Conservation (phyloP, 2,888 invertebrate species). For the Corbicula japonica region DNA sequence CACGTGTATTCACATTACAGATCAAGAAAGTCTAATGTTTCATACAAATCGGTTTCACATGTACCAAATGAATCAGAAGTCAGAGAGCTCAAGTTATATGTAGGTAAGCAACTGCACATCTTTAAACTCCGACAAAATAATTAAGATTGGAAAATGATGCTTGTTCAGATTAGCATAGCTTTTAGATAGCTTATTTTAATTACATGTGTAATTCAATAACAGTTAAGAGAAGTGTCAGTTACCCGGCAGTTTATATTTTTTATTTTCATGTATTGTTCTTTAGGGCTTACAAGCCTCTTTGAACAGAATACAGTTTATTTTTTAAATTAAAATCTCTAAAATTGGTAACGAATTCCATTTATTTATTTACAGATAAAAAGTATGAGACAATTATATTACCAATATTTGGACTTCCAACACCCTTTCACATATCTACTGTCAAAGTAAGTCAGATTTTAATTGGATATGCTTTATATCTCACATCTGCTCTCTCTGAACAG, state of each 20-base stretch:
- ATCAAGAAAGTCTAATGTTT: slow-evolving; percentile 96
- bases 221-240: too few relatives aligned
- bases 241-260: too few relatives aligned
- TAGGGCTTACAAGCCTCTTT: too few relatives aligned
- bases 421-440: slow-evolving; percentile 99
- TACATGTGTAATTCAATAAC: too few relatives aligned
- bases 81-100: slow-evolving; percentile 96
- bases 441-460: slow-evolving; percentile 88
- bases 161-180: too few relatives aligned
- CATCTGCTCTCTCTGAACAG: too few relatives aligned
- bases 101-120: too few relatives aligned
- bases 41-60: slow-evolving; percentile 96
- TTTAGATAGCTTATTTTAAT: too few relatives aligned
- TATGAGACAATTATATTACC: slow-evolving; percentile 99
- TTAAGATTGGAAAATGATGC: too few relatives aligned
- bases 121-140: too few relatives aligned
- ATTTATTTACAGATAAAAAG: slow-evolving; percentile 92
- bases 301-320: neutral
- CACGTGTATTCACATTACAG: slow-evolving; percentile 81
- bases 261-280: too few relatives aligned
- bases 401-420: slow-evolving; percentile 97
- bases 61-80: slow-evolving; percentile 98
- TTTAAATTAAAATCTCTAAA: neutral
- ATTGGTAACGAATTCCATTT: too few relatives aligned
- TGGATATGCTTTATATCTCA: neutral